Conservation (phyloP, 2,797 vertebrate species). For the Chloroceryle inda region DNA sequence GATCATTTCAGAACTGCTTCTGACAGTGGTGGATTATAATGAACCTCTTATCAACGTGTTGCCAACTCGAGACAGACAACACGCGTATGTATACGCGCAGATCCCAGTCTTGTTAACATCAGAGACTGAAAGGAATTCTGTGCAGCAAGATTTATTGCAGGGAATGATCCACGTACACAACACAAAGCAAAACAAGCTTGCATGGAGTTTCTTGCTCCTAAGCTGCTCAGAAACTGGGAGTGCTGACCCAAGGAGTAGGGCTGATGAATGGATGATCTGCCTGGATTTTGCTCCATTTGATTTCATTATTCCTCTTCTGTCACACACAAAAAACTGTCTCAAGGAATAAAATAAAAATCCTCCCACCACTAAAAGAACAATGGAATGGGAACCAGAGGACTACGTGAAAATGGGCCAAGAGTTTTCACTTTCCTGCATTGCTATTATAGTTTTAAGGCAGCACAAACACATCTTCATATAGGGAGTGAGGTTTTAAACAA, state of each 20-base stretch:
- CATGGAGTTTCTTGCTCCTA: background rate
- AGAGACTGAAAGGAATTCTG: constrained; percentile 23
- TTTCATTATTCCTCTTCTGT: background rate
- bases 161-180: constrained; percentile 14
- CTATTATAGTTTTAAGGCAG: background rate
- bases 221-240: background rate
- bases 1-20: constrained; percentile 49
- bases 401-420: background rate
- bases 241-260: background rate
- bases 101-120: constrained; percentile 61
- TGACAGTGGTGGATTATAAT: constrained; percentile 66
- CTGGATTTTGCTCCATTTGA: background rate
- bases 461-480: background rate
- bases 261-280: background rate
- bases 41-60: constrained; percentile 60
- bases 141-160: constrained; percentile 10
- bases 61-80: constrained; percentile 53
- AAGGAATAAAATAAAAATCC: background rate
- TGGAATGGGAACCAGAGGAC: background rate
- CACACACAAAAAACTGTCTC: no score
- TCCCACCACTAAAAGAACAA: background rate
- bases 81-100: background rate
- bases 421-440: background rate
- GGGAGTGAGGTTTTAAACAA: background rate
- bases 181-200: constrained; percentile 27